Evolutionary conservation across 2,113 vertebrate species (phyloP).

Genomic region (Hymenochirus boettgeri): DNA sequence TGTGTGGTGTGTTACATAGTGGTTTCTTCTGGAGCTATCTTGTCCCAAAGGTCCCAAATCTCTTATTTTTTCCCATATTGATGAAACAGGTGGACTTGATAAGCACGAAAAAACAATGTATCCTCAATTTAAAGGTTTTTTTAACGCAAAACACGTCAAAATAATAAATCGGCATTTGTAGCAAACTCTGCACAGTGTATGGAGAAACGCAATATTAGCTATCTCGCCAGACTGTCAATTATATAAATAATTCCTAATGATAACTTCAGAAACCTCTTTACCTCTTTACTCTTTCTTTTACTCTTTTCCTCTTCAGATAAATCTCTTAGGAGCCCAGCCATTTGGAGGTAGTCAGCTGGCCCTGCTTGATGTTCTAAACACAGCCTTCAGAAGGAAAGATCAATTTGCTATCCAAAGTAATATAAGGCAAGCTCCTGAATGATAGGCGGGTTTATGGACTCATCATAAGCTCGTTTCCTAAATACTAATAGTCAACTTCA

Average conservation of each 20-base stretch:
- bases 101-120: background rate
- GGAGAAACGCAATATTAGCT: background rate
- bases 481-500: conserved; percentile 6
- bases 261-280: background rate
- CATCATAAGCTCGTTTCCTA: conserved; percentile 2
- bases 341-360: background rate
- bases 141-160: no score
- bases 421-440: conserved; percentile 6
- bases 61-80: no score
- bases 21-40: no score
- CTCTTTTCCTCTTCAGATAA: conserved; percentile 1
- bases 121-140: no score
- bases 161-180: no score
- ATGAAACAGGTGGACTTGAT: no score
- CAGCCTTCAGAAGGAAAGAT: conserved; percentile 1
- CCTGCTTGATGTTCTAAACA: conserved; percentile 9
- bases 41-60: no score
- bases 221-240: background rate
- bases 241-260: background rate
- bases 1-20: no score
- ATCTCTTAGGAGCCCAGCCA: background rate
- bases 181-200: background rate
- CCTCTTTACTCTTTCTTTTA: no score
- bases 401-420: conserved; percentile 20
- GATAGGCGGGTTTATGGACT: conserved; percentile 11